These are phyloP conservation scores for Siniperca chuatsi DNA, from an alignment of 2,113 vertebrate species.

Conservation along the genomic window DNA sequence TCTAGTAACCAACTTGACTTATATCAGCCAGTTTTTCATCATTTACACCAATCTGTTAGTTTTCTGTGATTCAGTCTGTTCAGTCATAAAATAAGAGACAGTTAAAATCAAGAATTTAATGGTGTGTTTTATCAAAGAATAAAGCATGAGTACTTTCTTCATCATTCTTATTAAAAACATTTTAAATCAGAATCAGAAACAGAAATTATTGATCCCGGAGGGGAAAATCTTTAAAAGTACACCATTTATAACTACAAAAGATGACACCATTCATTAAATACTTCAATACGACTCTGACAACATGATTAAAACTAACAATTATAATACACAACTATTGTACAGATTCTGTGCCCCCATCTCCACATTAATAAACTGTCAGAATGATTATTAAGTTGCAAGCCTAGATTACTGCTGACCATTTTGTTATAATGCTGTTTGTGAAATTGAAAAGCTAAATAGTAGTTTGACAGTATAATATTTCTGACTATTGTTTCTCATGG, in stretches of 20 bases:
- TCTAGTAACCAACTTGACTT: background rate
- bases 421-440: slow-evolving; percentile 19
- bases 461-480: background rate
- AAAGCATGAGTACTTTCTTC: background rate
- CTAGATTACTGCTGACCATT: background rate
- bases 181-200: background rate
- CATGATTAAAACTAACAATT: slow-evolving; percentile 37
- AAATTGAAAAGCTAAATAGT: slow-evolving; percentile 16
- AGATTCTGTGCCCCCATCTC: slow-evolving; percentile 16
- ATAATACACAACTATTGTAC: slow-evolving; percentile 42
- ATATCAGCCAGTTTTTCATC: background rate
- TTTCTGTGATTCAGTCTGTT: background rate
- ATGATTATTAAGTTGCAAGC: slow-evolving; percentile 18
- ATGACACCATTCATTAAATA: slow-evolving; percentile 29
- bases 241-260: slow-evolving; percentile 12
- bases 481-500: slow-evolving; percentile 23
- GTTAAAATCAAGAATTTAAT: background rate
- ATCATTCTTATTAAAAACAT: slow-evolving; percentile 12
- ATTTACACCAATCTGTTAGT: background rate
- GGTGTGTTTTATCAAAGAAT: slow-evolving; percentile 11
- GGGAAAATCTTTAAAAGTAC: background rate
- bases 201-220: no score
- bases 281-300: slow-evolving; percentile 23
- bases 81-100: background rate
- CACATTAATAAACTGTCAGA: slow-evolving; percentile 19